Evolutionary conservation across 2,888 invertebrate genomes (phyloP).

Genomic region (Tortrix viridana): DNA sequence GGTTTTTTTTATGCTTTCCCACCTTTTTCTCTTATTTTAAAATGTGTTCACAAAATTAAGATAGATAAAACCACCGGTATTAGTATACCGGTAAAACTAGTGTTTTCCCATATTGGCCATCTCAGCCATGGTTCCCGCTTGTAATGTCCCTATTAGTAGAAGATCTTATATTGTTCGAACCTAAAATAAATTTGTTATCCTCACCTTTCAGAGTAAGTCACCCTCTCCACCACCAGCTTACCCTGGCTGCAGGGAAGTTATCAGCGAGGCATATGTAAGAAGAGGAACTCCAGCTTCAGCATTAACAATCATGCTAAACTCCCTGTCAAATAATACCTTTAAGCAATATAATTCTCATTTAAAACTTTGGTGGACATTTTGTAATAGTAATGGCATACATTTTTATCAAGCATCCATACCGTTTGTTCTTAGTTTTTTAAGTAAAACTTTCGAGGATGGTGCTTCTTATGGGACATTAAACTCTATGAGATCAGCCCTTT

Average conservation of each 20-base stretch:
- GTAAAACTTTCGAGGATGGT: neutral
- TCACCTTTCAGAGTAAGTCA: conserved; percentile 11
- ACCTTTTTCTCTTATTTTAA: conserved; percentile 27
- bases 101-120: conserved; percentile 35
- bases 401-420: neutral
- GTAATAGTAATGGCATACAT: neutral
- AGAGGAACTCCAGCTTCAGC: conserved; percentile 5
- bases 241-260: conserved; percentile 13
- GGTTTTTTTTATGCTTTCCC: conserved; percentile 36
- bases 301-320: conserved; percentile 2
- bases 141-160: neutral
- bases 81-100: too few relatives aligned
- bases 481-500: conserved; percentile 10
- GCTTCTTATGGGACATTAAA: conserved; percentile 18
- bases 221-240: conserved; percentile 10
- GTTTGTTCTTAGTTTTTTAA: conserved; percentile 5
- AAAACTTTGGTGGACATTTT: conserved; percentile 15
- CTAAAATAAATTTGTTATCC: conserved; percentile 14
- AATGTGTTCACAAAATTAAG: conserved; percentile 32
- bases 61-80: conserved; percentile 33
- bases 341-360: conserved; percentile 2
- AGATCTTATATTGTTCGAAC: neutral
- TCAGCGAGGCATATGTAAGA: conserved; percentile 5
- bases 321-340: conserved; percentile 2
- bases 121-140: conserved; percentile 27